A percentile compares a stretch with the other conserved stretches of the same genome.
Conservation (phyloP, 2,888 invertebrate genomes). For the Resseliella maxima region DNA sequence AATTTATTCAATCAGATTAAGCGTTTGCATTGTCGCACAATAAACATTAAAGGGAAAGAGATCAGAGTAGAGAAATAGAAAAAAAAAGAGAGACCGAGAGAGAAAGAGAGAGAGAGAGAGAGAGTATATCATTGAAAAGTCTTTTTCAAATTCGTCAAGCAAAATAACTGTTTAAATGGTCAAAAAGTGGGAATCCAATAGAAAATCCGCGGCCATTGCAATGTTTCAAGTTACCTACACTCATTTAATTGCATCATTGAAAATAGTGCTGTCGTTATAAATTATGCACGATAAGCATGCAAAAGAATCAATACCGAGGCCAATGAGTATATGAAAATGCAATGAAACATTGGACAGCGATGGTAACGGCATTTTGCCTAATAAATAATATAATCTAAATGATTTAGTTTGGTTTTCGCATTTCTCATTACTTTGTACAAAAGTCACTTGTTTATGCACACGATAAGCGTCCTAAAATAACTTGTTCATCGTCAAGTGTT, state of each 20-base stretch:
- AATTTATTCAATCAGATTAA: constrained; percentile 45
- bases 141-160: background rate
- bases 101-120: background rate
- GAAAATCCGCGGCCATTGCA: background rate
- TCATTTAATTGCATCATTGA: background rate
- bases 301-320: background rate
- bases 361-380: background rate
- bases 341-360: background rate
- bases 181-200: background rate
- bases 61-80: too few species aligned
- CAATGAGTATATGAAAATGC: background rate
- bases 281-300: constrained; percentile 28
- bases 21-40: background rate
- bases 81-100: background rate
- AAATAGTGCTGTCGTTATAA: background rate
- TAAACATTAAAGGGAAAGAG: too few species aligned
- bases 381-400: constrained; percentile 3
- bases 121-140: background rate
- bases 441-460: background rate
- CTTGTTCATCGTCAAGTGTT: background rate
- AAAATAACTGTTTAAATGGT: background rate
- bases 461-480: background rate
- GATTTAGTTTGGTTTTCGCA: background rate
- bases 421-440: background rate
- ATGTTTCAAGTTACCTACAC: background rate